phyloP scores from a whole-genome alignment of 92 coral and sea anemone genomes.

The Actinernus sp. region DNA sequence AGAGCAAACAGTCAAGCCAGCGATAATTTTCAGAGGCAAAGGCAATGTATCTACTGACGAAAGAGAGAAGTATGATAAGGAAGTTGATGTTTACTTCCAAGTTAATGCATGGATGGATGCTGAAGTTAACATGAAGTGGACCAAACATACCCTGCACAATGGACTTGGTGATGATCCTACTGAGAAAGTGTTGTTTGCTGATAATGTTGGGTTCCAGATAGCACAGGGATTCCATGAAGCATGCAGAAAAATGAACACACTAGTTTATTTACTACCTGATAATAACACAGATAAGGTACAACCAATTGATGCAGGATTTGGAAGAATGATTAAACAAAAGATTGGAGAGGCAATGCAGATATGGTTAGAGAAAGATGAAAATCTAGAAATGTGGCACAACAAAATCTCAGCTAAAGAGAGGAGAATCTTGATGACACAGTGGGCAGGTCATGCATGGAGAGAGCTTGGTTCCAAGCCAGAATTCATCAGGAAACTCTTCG shows the following conservation, averaged over 20 bases:
- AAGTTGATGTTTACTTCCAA: slow-evolving; percentile 26
- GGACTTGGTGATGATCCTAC: slow-evolving; percentile 45
- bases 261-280: slow-evolving; percentile 21
- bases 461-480: slow-evolving; percentile 16
- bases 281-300: slow-evolving; percentile 40
- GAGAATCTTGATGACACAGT: slow-evolving; percentile 37
- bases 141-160: slow-evolving; percentile 22
- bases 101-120: slow-evolving; percentile 35
- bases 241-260: slow-evolving; percentile 26
- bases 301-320: slow-evolving; percentile 43
- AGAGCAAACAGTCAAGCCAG: slow-evolving; percentile 35
- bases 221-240: slow-evolving; percentile 34
- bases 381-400: slow-evolving; percentile 50
- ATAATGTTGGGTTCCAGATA: slow-evolving; percentile 29
- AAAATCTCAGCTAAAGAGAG: slow-evolving; percentile 18
- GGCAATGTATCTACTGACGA: slow-evolving; percentile 27
- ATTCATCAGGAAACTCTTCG: slow-evolving; percentile 21
- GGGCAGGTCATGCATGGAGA: slow-evolving; percentile 34
- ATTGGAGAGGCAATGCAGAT: slow-evolving; percentile 48
- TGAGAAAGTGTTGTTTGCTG: slow-evolving; percentile 50
- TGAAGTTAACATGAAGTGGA: slow-evolving; percentile 45
- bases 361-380: slow-evolving; percentile 52
- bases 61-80: slow-evolving; percentile 15
- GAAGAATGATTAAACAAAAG: slow-evolving; percentile 30
- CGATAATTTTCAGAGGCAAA: slow-evolving; percentile 26